These are phyloP conservation scores for Hirudinaria manillensis DNA, from an alignment of 2,888 invertebrate species.

Conservation along the genomic window DNA sequence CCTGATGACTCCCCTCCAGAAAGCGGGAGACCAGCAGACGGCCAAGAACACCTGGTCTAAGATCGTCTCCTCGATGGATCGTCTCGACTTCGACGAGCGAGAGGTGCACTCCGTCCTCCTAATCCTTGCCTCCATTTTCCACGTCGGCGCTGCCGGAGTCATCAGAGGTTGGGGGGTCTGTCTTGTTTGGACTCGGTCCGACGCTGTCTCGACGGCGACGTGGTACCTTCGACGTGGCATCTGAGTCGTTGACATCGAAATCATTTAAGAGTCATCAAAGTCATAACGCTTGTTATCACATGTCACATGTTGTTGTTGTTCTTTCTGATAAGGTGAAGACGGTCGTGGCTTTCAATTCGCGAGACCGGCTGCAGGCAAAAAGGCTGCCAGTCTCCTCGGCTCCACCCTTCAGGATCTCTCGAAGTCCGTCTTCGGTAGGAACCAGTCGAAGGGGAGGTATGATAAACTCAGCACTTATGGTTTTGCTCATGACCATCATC, in stretches of 20 bases:
- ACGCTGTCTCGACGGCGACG: not conserved
- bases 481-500: too few species aligned
- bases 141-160: constrained; percentile 31
- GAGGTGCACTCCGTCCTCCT: constrained; percentile 17
- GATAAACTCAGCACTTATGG: not conserved
- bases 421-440: constrained; percentile 15
- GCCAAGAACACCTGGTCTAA: constrained; percentile 18
- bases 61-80: constrained; percentile 18
- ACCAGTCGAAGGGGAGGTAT: not conserved
- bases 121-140: constrained; percentile 27
- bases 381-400: constrained; percentile 28
- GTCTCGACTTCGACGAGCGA: constrained; percentile 12
- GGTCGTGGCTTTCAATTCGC: constrained; percentile 9
- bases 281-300: too few species aligned
- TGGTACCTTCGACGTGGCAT: not conserved
- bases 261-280: too few species aligned
- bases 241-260: too few species aligned
- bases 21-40: not conserved
- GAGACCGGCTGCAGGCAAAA: constrained; percentile 21
- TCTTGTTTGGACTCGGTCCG: too few species aligned
- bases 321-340: not conserved
- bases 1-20: constrained; percentile 24
- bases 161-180: not conserved
- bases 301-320: not conserved
- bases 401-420: constrained; percentile 24